These are phyloP conservation scores for Isurus oxyrinchus DNA, from an alignment of 2,113 vertebrate genomes.

Conservation along the genomic window DNA sequence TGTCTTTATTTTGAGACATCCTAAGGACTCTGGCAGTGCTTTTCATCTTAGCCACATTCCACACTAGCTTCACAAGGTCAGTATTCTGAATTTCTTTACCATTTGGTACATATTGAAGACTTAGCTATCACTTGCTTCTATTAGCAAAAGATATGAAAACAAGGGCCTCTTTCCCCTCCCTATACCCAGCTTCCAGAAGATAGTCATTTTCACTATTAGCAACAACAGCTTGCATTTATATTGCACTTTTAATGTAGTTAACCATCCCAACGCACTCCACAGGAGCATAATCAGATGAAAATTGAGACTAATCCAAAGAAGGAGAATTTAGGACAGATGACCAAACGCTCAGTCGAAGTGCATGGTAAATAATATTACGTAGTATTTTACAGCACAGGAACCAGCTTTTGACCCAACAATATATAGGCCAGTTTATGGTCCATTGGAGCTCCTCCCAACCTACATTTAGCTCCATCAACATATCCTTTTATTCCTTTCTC, in stretches of 20 bases:
- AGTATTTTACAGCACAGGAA: background rate
- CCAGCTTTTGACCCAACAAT: background rate
- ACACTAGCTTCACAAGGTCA: background rate
- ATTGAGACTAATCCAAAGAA: background rate
- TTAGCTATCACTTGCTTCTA: background rate
- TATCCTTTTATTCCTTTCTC: no score
- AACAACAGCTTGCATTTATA: background rate
- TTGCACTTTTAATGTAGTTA: background rate
- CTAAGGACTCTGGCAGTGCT: background rate
- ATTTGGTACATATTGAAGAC: background rate
- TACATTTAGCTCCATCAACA: no score
- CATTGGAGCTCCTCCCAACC: no score
- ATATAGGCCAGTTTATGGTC: no score
- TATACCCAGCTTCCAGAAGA: background rate
- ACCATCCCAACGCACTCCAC: background rate
- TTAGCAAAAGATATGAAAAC: background rate
- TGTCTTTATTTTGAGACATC: background rate
- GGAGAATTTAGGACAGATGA: background rate
- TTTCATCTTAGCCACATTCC: background rate
- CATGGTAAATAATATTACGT: background rate
- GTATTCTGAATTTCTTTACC: conserved; percentile 7
- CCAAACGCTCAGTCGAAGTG: background rate
- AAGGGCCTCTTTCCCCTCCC: background rate
- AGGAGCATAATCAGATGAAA: background rate
- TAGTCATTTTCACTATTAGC: background rate